Evolutionary conservation across 2,797 vertebrate species (phyloP), one percentile per base, ranked within the genome.

Genomic region (Acipenser ruthenus): DNA sequence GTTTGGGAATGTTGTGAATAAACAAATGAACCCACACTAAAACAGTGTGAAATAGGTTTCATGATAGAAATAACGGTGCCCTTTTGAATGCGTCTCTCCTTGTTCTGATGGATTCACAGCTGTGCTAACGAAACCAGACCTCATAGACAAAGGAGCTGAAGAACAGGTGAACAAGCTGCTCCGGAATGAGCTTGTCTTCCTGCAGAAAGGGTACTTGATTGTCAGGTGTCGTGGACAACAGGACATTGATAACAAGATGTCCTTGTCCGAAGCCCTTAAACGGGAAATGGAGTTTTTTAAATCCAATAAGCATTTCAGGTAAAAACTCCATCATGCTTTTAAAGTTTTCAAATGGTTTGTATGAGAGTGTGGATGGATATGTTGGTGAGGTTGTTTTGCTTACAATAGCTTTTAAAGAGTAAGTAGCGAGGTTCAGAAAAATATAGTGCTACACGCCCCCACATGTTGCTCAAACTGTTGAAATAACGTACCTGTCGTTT

Each of bases 201-300:
- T 91, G 62, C 82, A 74, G 74, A 90, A 88, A 65, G 88, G 89
- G 13, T 91, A 89, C 74, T 85, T 84, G 85, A 67, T 91, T 0
- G 86, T 91, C 55, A 89, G 76, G 73, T 90, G 88, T 37, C 79
- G 84, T 0, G 84, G 85, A 10, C 88, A 91, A 68, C 75, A 81
- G 72, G 88, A 88, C 55, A 83, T 89, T 65, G 67, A 74, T 5
- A 48, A 79, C 8, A 70, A 49, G 0, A 0, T 82, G 60, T 64
- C 75, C 63, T 71, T 88, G 70, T 7, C 75, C 0, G 1, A 72
- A 60, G 84, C 88, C 1, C 72, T 87, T 18, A 4, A 74, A 1
- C 80, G 67, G 5, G 89, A 90, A 70, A 78, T 11, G 18, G 3
- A 0, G 9, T 91, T 91, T 78, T 78, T 90, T 0, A 10, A 81